These are phyloP conservation scores for Drosophila nigritarsus DNA, from an alignment of 2,888 invertebrate genomes.

Conservation along the genomic window DNA sequence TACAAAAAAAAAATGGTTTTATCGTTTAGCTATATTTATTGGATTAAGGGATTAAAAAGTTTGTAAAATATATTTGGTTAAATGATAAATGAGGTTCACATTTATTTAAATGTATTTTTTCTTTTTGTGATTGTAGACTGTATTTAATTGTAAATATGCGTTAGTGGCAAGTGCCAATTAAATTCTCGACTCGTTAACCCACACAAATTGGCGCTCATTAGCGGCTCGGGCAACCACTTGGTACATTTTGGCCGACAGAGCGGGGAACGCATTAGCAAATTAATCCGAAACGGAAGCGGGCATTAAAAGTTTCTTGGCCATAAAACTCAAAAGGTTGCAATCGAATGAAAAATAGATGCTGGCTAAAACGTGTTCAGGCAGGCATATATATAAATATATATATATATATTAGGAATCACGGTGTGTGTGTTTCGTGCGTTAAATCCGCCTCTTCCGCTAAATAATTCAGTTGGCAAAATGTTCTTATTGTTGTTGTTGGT, in stretches of 20 bases:
- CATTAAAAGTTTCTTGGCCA: constrained; percentile 65
- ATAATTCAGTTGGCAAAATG: constrained; percentile 68
- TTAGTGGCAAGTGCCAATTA: constrained; percentile 4
- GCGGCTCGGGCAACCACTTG: constrained; percentile 38
- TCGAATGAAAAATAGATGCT: constrained; percentile 67
- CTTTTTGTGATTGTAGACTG: neutral
- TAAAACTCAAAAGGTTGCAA: constrained; percentile 63
- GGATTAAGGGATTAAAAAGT: neutral
- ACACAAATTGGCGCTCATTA: constrained; percentile 65
- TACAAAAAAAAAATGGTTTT: neutral
- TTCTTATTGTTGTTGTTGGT: neutral
- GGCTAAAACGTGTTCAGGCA: constrained; percentile 47
- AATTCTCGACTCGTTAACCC: constrained; percentile 17
- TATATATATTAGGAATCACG: constrained; percentile 53
- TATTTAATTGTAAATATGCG: constrained; percentile 11
- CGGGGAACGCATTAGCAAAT: constrained; percentile 71
- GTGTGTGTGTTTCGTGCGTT: constrained; percentile 56
- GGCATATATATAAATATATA: constrained; percentile 15
- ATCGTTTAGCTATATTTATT: neutral
- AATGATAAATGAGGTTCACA: neutral
- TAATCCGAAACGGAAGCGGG: constrained; percentile 59
- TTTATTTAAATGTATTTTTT: neutral
- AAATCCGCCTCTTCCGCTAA: constrained; percentile 73
- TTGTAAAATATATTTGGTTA: neutral
- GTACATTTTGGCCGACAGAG: constrained; percentile 14